Evolutionary conservation across 2,888 invertebrate species (phyloP).

Genomic region (Xestia xanthographa): DNA sequence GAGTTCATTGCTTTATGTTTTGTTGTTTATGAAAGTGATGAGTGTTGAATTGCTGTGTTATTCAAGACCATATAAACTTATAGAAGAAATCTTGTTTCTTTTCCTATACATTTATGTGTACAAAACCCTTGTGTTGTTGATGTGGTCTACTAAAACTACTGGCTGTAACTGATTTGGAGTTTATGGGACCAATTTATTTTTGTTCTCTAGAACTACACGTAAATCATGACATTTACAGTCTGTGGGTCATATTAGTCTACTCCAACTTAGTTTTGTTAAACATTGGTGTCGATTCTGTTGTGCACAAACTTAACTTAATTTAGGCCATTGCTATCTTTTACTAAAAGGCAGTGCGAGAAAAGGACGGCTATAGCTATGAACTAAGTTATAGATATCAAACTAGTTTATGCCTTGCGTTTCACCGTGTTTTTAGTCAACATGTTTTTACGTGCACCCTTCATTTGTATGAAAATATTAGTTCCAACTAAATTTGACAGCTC

Average conservation of each 20-base stretch:
- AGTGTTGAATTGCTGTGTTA: background rate
- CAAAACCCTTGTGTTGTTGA: conserved; percentile 3
- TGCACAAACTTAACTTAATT: too few species aligned
- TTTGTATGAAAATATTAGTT: too few species aligned
- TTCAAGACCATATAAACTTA: background rate
- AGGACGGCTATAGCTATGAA: too few species aligned
- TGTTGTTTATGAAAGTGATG: conserved; percentile 10
- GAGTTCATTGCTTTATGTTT: conserved; percentile 28
- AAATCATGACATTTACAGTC: background rate
- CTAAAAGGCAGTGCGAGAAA: too few species aligned
- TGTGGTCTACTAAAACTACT: background rate
- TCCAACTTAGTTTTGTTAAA: background rate
- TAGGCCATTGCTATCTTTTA: too few species aligned
- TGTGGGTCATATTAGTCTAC: background rate
- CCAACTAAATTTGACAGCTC: too few species aligned
- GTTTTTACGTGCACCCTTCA: too few species aligned
- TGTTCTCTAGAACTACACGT: background rate
- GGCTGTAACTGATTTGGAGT: background rate
- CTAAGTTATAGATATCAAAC: too few species aligned
- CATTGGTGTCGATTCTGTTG: too few species aligned
- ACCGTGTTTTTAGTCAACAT: too few species aligned
- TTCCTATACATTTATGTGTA: background rate
- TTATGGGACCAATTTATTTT: background rate
- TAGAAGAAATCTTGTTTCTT: background rate
- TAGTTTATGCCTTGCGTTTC: too few species aligned